Percentiles rank a stretch among this genome's conserved stretches.
Conservation (phyloP, 2,888 invertebrate genomes). For the Machimus rusticus region DNA sequence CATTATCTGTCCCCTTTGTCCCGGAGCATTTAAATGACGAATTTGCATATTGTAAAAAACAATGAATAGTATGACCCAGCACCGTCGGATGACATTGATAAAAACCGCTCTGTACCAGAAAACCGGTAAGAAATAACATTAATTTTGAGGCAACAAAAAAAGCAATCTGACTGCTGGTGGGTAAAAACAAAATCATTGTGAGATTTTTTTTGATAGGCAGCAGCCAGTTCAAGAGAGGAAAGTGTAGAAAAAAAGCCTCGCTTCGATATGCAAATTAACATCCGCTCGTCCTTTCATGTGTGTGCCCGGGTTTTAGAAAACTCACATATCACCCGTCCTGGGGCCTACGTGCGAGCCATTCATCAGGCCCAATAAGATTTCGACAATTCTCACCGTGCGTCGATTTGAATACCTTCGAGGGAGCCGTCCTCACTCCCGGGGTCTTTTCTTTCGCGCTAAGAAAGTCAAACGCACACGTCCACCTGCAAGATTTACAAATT, state of each 20-base stretch:
- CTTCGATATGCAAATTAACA: slow-evolving; percentile 47
- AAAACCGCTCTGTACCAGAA: slow-evolving; percentile 17
- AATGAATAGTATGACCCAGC: slow-evolving; percentile 28
- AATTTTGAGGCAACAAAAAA: slow-evolving; percentile 40
- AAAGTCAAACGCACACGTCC: neutral
- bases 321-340: neutral
- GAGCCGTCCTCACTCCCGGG: neutral
- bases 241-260: slow-evolving; percentile 33
- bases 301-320: neutral
- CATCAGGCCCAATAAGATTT: neutral
- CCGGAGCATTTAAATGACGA: slow-evolving; percentile 41
- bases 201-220: slow-evolving; percentile 36
- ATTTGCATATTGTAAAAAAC: slow-evolving; percentile 47
- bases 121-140: slow-evolving; percentile 44
- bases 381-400: neutral
- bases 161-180: slow-evolving; percentile 13
- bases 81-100: slow-evolving; percentile 12
- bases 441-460: neutral
- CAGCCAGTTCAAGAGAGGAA: neutral
- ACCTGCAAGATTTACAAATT: neutral
- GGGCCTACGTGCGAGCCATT: neutral
- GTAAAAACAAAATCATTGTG: slow-evolving; percentile 46
- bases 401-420: neutral
- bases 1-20: slow-evolving; percentile 35
- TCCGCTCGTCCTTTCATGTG: slow-evolving; percentile 42